These are phyloP conservation scores for Epicampocera succincta DNA, from an alignment of 2,888 invertebrate genomes.

Conservation along the genomic window DNA sequence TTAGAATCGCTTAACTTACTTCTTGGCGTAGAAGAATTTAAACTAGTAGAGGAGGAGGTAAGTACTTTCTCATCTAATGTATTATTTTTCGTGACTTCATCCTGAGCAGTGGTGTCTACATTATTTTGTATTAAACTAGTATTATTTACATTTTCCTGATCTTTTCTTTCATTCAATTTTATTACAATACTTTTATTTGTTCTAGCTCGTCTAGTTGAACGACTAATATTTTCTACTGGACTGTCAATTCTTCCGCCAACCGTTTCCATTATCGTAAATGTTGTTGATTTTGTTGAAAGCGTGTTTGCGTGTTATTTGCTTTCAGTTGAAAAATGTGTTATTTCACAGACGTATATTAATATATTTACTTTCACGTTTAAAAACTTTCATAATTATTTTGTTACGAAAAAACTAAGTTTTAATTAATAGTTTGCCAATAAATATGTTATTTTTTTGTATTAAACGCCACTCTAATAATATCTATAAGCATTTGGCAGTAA, in stretches of 20 bases:
- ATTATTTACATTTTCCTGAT: slow-evolving; percentile 56
- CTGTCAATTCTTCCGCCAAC: slow-evolving; percentile 23
- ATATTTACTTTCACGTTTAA: slow-evolving; percentile 1
- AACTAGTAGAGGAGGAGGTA: slow-evolving; percentile 24
- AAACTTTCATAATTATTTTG: slow-evolving; percentile 9
- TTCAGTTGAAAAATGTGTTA: background rate
- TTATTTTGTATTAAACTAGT: slow-evolving; percentile 5
- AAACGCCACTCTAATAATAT: slow-evolving; percentile 55
- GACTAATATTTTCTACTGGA: slow-evolving; percentile 13
- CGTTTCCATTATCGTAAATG: slow-evolving; percentile 34
- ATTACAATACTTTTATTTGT: slow-evolving; percentile 2
- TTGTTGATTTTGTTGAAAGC: slow-evolving; percentile 27
- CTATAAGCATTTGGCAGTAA: slow-evolving; percentile 50
- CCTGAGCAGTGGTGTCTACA: slow-evolving; percentile 19
- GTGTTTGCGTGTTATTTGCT: slow-evolving; percentile 23
- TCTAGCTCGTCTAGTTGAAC: slow-evolving; percentile 42
- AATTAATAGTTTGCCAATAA: slow-evolving; percentile 9
- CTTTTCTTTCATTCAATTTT: slow-evolving; percentile 39
- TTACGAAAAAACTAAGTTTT: slow-evolving; percentile 7
- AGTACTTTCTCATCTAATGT: slow-evolving; percentile 34
- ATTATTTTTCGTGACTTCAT: slow-evolving; percentile 20
- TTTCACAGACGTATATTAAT: background rate
- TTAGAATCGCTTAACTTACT: slow-evolving; percentile 65
- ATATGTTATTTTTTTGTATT: slow-evolving; percentile 45
- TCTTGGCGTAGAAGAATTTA: slow-evolving; percentile 72